phyloP scores from a whole-genome alignment of 1,140 invertebrate genomes.

The Drosophila littoralis region DNA sequence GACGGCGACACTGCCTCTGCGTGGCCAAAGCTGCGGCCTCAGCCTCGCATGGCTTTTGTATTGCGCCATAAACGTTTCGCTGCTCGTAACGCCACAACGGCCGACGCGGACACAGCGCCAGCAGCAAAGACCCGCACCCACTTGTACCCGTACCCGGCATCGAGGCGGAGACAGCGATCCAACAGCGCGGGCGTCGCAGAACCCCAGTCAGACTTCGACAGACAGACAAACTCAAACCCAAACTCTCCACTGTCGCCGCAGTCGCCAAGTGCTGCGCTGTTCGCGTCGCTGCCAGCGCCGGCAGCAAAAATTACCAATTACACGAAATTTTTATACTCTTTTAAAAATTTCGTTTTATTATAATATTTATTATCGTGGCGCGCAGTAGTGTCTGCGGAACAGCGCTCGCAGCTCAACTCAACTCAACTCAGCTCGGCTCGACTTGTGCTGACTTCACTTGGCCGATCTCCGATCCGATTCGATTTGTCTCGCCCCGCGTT shows the following conservation, averaged over 20 bases:
- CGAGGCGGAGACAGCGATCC: slow-evolving; percentile 45
- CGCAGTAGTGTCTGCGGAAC: slow-evolving; percentile 84
- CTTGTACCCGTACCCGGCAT: slow-evolving; percentile 39
- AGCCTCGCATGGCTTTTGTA: slow-evolving; percentile 84
- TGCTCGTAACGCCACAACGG: slow-evolving; percentile 84
- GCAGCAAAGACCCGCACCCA: slow-evolving; percentile 51
- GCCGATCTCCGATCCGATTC: slow-evolving; percentile 38
- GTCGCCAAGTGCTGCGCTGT: slow-evolving; percentile 52
- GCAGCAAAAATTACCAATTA: slow-evolving; percentile 84
- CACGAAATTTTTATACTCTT: slow-evolving; percentile 85
- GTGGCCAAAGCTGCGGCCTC: slow-evolving; percentile 72
- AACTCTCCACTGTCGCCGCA: slow-evolving; percentile 59
- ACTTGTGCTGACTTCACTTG: slow-evolving; percentile 30
- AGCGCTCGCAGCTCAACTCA: slow-evolving; percentile 63
- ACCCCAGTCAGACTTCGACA: slow-evolving; percentile 27
- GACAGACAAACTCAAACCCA: slow-evolving; percentile 58
- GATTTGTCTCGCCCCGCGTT: slow-evolving; percentile 45
- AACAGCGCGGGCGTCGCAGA: slow-evolving; percentile 24
- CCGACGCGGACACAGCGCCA: slow-evolving; percentile 70
- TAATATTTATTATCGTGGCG: slow-evolving; percentile 85
- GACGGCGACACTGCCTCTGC: slow-evolving; percentile 55
- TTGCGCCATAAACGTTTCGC: slow-evolving; percentile 84
- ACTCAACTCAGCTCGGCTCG: slow-evolving; percentile 46
- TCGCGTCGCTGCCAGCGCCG: slow-evolving; percentile 57
- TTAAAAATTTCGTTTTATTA: slow-evolving; percentile 85